Evolutionary conservation across 2,888 invertebrate genomes (phyloP), one percentile per base, ranked within the genome.

Genomic region (Dryomyza anilis): DNA sequence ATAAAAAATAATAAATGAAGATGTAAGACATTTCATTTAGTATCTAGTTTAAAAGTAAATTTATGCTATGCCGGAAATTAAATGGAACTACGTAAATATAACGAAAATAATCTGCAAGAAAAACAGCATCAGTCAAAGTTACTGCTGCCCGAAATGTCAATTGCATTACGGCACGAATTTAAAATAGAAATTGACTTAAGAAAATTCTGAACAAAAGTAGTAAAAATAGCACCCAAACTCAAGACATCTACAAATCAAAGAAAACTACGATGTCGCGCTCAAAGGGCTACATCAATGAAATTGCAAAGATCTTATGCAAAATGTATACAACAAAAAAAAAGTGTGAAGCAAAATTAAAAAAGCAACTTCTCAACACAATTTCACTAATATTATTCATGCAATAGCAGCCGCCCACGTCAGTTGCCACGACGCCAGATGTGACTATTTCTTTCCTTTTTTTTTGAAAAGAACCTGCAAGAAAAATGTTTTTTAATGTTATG

Each of bases 381-480:
- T 53, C 53, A 59, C 48, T 53, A 63, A 63, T 63, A 57, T 64
- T 64, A 64, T 64, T 64, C 59, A 64, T 64, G 30, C 46, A 52
- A 52, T 45, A 3, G 45, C 2, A 3, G 50, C 10, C 48, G 25
- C 10, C 50, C n/a, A 50, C 50, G 23, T 14, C 50, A 25, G 6
- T 25, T 25, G n/a, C 23, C 23, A 50, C 19, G 23, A 5, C 50
- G 23, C 6, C 50, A 50, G 50, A 50, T 53, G 53, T 36, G 36
- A 33, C 55, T 30, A 19, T 19, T 19, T 12, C 33, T 55, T 21
- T 33, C 55, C 14, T n/a, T n/a, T n/a, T n/a, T n/a, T n/a, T n/a
- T n/a, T n/a, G n/a, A n/a, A 55, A 55, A 33, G 23, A 12, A 23
- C 55, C 23, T n/a, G 14, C 48, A 48, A n/a, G n/a, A n/a, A 25